A percentile compares a stretch with the other conserved stretches of the same genome.
These are phyloP conservation scores for Megalonaias nervosa DNA, from an alignment of 1,140 invertebrate species.

Conservation along the genomic window DNA sequence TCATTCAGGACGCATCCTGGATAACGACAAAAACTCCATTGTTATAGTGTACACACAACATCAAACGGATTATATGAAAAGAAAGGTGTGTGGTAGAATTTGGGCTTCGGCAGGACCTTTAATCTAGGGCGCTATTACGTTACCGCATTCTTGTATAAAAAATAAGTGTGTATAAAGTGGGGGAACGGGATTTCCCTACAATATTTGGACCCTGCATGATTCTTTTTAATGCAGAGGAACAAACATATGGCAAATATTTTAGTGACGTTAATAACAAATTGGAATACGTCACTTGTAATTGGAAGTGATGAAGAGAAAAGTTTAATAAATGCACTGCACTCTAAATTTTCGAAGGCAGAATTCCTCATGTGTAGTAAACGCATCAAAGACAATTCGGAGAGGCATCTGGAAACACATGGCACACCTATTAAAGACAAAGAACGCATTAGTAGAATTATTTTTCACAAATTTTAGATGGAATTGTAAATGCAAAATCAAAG, in stretches of 20 bases:
- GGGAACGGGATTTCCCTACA: background rate
- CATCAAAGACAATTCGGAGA: slow-evolving; percentile 9
- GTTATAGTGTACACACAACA: background rate
- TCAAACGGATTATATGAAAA: slow-evolving; percentile 5
- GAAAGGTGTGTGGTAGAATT: background rate
- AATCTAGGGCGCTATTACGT: slow-evolving; percentile 5
- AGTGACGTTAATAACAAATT: background rate
- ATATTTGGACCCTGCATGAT: background rate
- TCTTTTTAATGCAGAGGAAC: slow-evolving; percentile 2
- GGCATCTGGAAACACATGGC: too few relatives aligned
- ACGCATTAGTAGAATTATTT: too few relatives aligned
- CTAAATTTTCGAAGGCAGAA: background rate
- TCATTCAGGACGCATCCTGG: background rate
- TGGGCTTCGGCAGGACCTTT: slow-evolving; percentile 13
- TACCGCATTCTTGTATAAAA: background rate
- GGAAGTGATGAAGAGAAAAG: slow-evolving; percentile 3
- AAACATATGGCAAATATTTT: slow-evolving; percentile 3
- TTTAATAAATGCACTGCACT: background rate
- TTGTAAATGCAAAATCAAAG: too few relatives aligned
- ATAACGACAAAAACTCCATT: slow-evolving; percentile 1
- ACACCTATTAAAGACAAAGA: too few relatives aligned
- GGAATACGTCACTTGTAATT: background rate
- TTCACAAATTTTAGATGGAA: too few relatives aligned
- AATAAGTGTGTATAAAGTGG: too few relatives aligned
- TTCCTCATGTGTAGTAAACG: slow-evolving; percentile 8